Percentiles rank a stretch among this genome's conserved stretches.
These are phyloP conservation scores for Xanthorhoe spadicearia DNA, from an alignment of 2,888 invertebrate species.

Conservation along the genomic window DNA sequence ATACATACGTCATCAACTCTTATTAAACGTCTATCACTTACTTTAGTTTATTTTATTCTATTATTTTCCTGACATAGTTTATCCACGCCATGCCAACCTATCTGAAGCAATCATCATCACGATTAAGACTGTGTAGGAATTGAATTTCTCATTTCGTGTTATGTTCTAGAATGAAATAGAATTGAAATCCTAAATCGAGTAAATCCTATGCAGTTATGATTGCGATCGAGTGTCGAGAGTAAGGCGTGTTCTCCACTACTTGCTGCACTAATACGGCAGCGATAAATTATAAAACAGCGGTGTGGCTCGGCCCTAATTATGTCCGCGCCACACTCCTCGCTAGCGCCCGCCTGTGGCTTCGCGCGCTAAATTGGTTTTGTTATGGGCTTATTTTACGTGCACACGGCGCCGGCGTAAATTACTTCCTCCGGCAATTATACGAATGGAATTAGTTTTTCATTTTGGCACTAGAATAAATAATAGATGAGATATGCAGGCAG, in stretches of 20 bases:
- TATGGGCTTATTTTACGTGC: conserved; percentile 34
- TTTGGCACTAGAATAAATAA: neutral
- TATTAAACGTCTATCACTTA: too few species aligned
- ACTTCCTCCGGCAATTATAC: conserved; percentile 12
- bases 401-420: conserved; percentile 26
- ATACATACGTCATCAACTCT: too few species aligned
- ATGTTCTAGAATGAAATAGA: too few species aligned
- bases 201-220: neutral
- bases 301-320: conserved; percentile 48
- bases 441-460: conserved; percentile 26
- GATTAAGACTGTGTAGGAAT: too few species aligned
- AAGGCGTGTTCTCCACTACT: neutral
- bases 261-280: conserved; percentile 35
- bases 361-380: conserved; percentile 38
- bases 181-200: too few species aligned
- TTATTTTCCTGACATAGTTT: too few species aligned
- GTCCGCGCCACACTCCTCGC: conserved; percentile 45
- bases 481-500: neutral
- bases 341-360: conserved; percentile 32
- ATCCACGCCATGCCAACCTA: too few species aligned
- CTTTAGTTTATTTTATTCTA: too few species aligned
- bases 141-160: too few species aligned
- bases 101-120: too few species aligned
- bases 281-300: conserved; percentile 51
- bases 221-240: neutral